Evolutionary conservation across 92 coral and sea anemone species (phyloP), one percentile per base, ranked within the genome.

Genomic region (Zoanthus sociatus): DNA sequence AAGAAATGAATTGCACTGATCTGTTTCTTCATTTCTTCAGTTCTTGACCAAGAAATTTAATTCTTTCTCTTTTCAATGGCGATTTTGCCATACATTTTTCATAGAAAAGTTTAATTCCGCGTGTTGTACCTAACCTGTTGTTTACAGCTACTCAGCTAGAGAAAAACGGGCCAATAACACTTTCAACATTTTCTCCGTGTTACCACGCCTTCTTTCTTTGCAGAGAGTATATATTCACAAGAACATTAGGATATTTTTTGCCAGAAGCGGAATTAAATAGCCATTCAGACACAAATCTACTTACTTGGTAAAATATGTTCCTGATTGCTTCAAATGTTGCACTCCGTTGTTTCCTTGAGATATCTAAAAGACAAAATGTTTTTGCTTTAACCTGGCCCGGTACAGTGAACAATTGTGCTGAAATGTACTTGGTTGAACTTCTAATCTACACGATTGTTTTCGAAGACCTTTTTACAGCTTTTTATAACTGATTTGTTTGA

Each of bases 401-500:
- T n/a, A n/a, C 73, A 7, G 73, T 42, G 42, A 8, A 66, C 10
- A 66, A 21, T 31, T 68, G 72, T 67, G 37, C 20, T 7, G 72
- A 67, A 42, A 9, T 76, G 67, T 11, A 48, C 47, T 81, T 66
- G 85, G 44, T 26, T 37, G 42, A 32, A 47, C 8, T 63, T 64
- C 61, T 46, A 70, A 42, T 64, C 73, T 2, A 31, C 11, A 1
- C n/a, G 1, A 26, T 66, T n/a, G 37, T 11, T 12, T 81, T 64
- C 64, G 75, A 81, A 53, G 60, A 20, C 46, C 45, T 9, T 81
- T 66, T 81, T 71, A 78, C 70, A 78, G 71, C 45, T 9, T 81
- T 66, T 81, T 72, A 78, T 50, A 78, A 53, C 51, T 78, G 54
- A 56, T 78, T 78, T 58, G 71, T 32, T 78, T 78, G 54, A 48